phyloP scores from a whole-genome alignment of 2,888 invertebrate species.

The Pollenia angustigena region DNA sequence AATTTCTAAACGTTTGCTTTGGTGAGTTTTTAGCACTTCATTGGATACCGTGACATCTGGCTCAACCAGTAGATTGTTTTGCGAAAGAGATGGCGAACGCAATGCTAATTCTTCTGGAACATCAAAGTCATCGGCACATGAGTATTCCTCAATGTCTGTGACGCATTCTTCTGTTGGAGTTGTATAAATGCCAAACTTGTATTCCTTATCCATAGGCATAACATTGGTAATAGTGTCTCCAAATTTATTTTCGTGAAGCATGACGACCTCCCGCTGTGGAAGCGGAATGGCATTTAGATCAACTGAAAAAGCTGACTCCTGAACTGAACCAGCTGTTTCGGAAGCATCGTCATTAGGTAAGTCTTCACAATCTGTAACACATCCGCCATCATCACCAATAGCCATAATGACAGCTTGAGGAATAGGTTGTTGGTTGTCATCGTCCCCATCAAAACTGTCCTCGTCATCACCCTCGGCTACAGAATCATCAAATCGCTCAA shows the following conservation, averaged over 20 bases:
- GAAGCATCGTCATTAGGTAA: constrained; percentile 76
- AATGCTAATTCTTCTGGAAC: not conserved
- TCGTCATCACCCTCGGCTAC: constrained; percentile 77
- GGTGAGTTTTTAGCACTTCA: constrained; percentile 79
- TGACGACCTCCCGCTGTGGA: constrained; percentile 84
- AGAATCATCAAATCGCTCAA: constrained; percentile 84
- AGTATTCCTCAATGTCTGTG: constrained; percentile 83
- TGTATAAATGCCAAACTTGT: constrained; percentile 80
- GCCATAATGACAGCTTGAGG: constrained; percentile 80
- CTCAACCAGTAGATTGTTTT: constrained; percentile 75
- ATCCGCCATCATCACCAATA: constrained; percentile 79
- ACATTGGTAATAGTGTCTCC: constrained; percentile 84
- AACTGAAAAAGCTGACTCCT: constrained; percentile 57
- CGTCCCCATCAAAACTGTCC: constrained; percentile 80
- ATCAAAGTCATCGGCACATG: constrained; percentile 79
- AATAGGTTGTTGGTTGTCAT: constrained; percentile 80
- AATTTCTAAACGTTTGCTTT: constrained; percentile 79
- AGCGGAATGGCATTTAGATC: constrained; percentile 81
- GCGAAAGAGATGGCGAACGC: constrained; percentile 3
- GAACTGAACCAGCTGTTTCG: constrained; percentile 62
- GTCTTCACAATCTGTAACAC: constrained; percentile 83
- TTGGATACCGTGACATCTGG: constrained; percentile 80
- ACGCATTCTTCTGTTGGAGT: constrained; percentile 83
- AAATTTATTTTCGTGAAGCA: constrained; percentile 83
- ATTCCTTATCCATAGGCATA: constrained; percentile 84